Conservation (phyloP, 30 jellyfish, hydroid and myxozoan genomes). For the Aurelia sp. region DNA sequence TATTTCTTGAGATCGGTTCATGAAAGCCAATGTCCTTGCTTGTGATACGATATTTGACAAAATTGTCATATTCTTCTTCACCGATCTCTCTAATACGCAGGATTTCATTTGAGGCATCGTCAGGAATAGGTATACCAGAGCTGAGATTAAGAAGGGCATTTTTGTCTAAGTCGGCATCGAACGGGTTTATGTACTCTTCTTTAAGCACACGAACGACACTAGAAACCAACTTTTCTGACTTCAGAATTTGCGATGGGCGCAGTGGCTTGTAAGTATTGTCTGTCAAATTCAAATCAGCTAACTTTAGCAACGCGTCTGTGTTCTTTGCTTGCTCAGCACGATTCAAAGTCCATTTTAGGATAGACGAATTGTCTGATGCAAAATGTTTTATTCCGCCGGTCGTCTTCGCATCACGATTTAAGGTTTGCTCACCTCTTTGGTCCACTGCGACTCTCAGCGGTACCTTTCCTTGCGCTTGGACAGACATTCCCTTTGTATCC, state of each 20-base stretch:
- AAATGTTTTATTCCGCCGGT: too few relatives aligned
- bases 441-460: slow-evolving; percentile 53
- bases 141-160: too few relatives aligned
- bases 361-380: too few relatives aligned
- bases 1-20: slow-evolving; percentile 23
- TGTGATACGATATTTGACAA: slow-evolving; percentile 8
- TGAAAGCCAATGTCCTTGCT: slow-evolving; percentile 1
- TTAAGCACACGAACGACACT: slow-evolving; percentile 33
- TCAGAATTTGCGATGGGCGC: slow-evolving; percentile 48
- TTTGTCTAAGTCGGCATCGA: slow-evolving; percentile 41
- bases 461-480: slow-evolving; percentile 59
- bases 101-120: too few relatives aligned
- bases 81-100: slow-evolving; percentile 39
- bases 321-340: slow-evolving; percentile 64
- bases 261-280: slow-evolving; percentile 28
- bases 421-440: slow-evolving; percentile 71
- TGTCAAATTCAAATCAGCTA: slow-evolving; percentile 28
- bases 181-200: slow-evolving; percentile 52
- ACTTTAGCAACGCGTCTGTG: slow-evolving; percentile 13
- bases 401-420: slow-evolving; percentile 60
- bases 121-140: too few relatives aligned
- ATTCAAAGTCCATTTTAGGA: slow-evolving; percentile 65
- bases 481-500: slow-evolving; percentile 48
- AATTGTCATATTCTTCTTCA: slow-evolving; percentile 45
- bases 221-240: slow-evolving; percentile 36